Evolutionary conservation across 2,113 vertebrate species (phyloP).

Genomic region (Oxygymnocypris stewartii): DNA sequence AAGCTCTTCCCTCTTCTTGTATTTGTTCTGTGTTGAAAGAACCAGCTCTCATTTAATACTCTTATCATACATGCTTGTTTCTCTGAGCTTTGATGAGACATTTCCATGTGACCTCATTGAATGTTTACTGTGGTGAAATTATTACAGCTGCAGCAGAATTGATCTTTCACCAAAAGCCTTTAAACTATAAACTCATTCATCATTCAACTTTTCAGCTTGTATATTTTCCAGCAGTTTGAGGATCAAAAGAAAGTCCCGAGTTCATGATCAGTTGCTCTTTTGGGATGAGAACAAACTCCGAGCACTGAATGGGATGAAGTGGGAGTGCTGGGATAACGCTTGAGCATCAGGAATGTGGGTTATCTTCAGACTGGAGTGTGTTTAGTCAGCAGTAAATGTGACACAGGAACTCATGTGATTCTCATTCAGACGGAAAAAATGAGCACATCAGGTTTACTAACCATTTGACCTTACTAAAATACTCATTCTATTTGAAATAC

Average conservation of each 20-base stretch:
- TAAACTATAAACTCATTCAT: conserved; percentile 6
- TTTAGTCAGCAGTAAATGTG: conserved; percentile 44
- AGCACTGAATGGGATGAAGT: not conserved
- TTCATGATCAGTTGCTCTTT: not conserved
- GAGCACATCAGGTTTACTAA: not conserved
- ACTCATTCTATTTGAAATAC: not conserved
- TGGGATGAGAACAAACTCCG: not conserved
- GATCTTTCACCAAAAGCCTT: conserved; percentile 13
- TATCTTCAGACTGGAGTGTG: conserved; percentile 29
- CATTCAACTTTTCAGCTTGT: not conserved
- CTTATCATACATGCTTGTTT: not conserved
- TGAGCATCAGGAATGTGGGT: conserved; percentile 22
- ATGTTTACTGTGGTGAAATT: not conserved
- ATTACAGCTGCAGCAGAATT: not conserved
- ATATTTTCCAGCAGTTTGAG: not conserved
- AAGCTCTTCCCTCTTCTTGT: not conserved
- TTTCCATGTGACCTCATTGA: not conserved
- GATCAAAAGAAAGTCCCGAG: not conserved
- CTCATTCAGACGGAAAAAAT: conserved; percentile 7
- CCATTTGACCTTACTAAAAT: not conserved
- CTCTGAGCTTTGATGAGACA: not conserved
- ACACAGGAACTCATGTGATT: conserved; percentile 39
- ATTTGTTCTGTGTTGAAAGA: conserved; percentile 19
- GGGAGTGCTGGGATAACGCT: not conserved
- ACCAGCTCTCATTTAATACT: not conserved